Percentiles rank a stretch among this genome's conserved stretches.
Evolutionary conservation across 2,797 vertebrate species (phyloP).

Genomic region (Sebastes cheni): DNA sequence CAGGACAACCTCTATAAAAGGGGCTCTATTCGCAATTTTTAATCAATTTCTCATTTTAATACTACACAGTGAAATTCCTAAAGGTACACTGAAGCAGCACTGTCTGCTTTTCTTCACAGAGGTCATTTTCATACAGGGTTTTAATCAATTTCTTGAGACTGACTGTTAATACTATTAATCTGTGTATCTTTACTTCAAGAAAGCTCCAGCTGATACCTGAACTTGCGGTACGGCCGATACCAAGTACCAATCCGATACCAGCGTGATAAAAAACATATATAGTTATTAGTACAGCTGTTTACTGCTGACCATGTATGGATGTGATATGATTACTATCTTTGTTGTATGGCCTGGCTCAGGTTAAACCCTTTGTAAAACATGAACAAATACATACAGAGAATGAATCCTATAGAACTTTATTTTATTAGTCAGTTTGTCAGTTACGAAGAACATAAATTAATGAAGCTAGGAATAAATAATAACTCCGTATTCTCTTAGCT

Average conservation of each 20-base stretch:
- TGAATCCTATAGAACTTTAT: too few relatives aligned
- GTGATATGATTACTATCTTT: too few relatives aligned
- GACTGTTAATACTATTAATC: not conserved
- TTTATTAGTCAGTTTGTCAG: too few relatives aligned
- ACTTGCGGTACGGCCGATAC: not conserved
- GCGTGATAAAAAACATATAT: not conserved
- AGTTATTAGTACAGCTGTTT: too few relatives aligned
- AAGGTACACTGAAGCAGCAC: not conserved
- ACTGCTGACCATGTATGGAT: too few relatives aligned
- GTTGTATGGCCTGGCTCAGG: too few relatives aligned
- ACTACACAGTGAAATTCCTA: not conserved
- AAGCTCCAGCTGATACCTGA: not conserved
- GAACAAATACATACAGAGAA: too few relatives aligned
- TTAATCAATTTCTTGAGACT: not conserved
- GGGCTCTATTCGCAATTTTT: not conserved
- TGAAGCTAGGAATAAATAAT: too few relatives aligned
- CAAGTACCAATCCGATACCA: not conserved
- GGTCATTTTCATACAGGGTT: not conserved
- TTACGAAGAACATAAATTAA: too few relatives aligned
- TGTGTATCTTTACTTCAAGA: too few relatives aligned
- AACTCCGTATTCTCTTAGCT: too few relatives aligned
- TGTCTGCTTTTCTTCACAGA: not conserved
- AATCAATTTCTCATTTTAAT: not conserved
- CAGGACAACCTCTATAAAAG: not conserved
- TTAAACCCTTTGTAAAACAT: too few relatives aligned